Evolutionary conservation across 2,888 invertebrate genomes (phyloP).

Genomic region (Coleophora flavipennella): DNA sequence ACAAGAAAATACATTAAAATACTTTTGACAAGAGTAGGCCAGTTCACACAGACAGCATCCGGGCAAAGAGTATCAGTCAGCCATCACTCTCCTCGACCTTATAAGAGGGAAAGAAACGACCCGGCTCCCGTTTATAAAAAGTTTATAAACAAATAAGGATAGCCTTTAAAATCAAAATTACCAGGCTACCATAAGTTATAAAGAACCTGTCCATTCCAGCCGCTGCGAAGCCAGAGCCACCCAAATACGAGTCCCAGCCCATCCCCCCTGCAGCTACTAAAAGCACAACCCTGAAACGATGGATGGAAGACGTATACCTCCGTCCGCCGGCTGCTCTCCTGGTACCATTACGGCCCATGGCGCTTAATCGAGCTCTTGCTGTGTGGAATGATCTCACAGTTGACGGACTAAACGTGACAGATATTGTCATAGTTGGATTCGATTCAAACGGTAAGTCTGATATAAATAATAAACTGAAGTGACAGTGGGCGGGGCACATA

Average conservation of each 20-base stretch:
- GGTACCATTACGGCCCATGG: constrained; percentile 52
- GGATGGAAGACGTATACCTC: constrained; percentile 62
- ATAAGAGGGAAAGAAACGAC: no score
- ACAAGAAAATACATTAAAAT: no score
- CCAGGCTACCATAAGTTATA: constrained; percentile 4
- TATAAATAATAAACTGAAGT: no score
- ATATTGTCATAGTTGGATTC: constrained; percentile 59
- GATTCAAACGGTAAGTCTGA: constrained; percentile 52
- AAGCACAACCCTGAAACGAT: constrained; percentile 42
- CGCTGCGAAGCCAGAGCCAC: constrained; percentile 14
- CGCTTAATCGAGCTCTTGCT: constrained; percentile 47
- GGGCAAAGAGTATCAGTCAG: not conserved
- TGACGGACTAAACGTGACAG: constrained; percentile 44
- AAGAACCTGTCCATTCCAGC: constrained; percentile 22
- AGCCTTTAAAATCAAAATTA: constrained; percentile 1
- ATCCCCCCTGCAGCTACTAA: constrained; percentile 27
- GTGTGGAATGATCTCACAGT: constrained; percentile 54
- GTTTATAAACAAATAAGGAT: no score
- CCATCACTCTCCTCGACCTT: not conserved
- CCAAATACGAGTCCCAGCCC: constrained; percentile 14
- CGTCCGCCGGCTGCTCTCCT: constrained; percentile 57
- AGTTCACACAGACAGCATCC: no score
- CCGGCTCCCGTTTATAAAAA: no score
- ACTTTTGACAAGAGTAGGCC: no score
- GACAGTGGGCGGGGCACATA: no score